Conservation (phyloP, 2,797 vertebrate genomes). For the Lepus townsendii region DNA sequence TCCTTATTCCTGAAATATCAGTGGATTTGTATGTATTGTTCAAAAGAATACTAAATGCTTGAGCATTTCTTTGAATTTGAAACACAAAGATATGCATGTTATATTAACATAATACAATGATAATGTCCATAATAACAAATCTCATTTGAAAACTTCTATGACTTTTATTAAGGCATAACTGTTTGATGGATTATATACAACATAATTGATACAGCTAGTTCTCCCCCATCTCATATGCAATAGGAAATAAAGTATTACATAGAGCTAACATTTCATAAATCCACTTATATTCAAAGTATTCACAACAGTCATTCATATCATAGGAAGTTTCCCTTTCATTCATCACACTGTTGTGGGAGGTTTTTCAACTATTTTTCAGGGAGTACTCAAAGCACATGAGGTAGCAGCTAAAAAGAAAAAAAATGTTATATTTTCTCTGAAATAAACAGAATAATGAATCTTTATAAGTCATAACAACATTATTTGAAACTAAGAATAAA, state of each 20-base stretch:
- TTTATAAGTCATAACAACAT: background rate
- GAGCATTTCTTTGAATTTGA: slow-evolving; percentile 25
- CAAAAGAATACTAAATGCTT: background rate
- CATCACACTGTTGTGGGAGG: background rate
- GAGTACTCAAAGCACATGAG: background rate
- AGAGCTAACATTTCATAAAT: background rate
- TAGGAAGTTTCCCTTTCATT: slow-evolving; percentile 48
- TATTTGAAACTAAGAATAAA: background rate
- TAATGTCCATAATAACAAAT: slow-evolving; percentile 15
- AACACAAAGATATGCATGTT: background rate
- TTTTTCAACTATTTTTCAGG: background rate
- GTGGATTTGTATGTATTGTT: background rate
- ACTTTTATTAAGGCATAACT: slow-evolving; percentile 29
- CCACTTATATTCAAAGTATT: slow-evolving; percentile 1
- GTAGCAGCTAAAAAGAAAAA: slow-evolving; percentile 22
- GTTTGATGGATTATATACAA: background rate
- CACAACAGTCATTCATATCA: background rate
- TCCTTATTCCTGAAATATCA: background rate
- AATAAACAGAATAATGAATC: slow-evolving; percentile 39
- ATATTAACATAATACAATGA: background rate
- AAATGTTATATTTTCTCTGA: background rate
- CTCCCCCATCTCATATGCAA: background rate
- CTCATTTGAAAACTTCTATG: background rate
- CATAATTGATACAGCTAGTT: background rate
- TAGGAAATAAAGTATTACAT: background rate